These are phyloP conservation scores for Drosophila buzzatii DNA, from an alignment of 2,888 invertebrate species.

Conservation along the genomic window DNA sequence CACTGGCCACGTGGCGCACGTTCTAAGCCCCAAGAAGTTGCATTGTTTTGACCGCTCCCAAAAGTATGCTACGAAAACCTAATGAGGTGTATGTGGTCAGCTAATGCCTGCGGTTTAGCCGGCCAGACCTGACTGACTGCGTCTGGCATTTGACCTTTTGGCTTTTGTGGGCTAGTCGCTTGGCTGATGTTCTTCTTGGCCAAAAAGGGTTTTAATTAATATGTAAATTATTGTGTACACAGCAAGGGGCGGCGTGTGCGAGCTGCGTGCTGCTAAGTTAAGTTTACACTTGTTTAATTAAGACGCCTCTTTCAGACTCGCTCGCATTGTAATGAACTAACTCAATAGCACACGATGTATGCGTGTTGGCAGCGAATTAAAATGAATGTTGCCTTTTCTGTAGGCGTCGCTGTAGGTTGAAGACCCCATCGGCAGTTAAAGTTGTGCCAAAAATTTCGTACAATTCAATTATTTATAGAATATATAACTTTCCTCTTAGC, in stretches of 20 bases:
- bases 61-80: slow-evolving; percentile 53
- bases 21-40: slow-evolving; percentile 26
- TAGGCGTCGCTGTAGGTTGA: background rate
- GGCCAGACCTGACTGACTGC: slow-evolving; percentile 28
- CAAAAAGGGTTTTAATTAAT: slow-evolving; percentile 75
- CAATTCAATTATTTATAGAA: slow-evolving; percentile 63
- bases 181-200: slow-evolving; percentile 28
- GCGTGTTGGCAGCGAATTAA: slow-evolving; percentile 50
- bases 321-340: slow-evolving; percentile 23
- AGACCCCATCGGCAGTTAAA: background rate
- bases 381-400: slow-evolving; percentile 4
- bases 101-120: slow-evolving; percentile 45
- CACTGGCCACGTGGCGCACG: slow-evolving; percentile 36
- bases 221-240: slow-evolving; percentile 66
- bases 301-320: slow-evolving; percentile 32
- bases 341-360: slow-evolving; percentile 31
- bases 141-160: slow-evolving; percentile 72
- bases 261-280: slow-evolving; percentile 10
- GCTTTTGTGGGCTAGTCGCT: slow-evolving; percentile 54
- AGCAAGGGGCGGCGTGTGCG: slow-evolving; percentile 8
- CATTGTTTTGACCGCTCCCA: slow-evolving; percentile 52
- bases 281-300: slow-evolving; percentile 48
- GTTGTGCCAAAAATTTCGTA: slow-evolving; percentile 11
- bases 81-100: slow-evolving; percentile 60
- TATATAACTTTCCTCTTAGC: slow-evolving; percentile 55